Evolutionary conservation across 2,888 invertebrate species (phyloP).

Genomic region (Morinoia aosen): DNA sequence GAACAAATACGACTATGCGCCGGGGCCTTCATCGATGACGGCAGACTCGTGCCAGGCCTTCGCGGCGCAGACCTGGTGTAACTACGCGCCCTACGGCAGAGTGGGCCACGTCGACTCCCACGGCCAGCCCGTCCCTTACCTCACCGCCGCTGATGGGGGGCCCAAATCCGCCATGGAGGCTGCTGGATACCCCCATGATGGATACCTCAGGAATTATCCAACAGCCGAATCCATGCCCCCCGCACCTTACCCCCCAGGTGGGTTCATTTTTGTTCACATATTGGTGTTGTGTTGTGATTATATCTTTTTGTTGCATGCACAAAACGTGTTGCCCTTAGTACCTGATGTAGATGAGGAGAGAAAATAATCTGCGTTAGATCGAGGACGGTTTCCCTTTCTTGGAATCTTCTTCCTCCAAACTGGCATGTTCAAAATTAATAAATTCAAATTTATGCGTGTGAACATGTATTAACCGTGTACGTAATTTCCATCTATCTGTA

Average conservation of each 20-base stretch:
- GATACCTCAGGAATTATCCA: slow-evolving; percentile 82
- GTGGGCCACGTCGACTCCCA: slow-evolving; percentile 69
- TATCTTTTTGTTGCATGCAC: neutral
- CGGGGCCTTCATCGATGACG: slow-evolving; percentile 71
- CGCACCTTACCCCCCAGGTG: slow-evolving; percentile 84
- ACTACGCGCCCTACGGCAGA: slow-evolving; percentile 77
- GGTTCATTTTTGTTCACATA: slow-evolving; percentile 15
- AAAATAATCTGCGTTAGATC: neutral
- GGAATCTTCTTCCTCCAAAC: no score
- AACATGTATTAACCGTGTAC: no score
- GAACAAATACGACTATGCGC: slow-evolving; percentile 71
- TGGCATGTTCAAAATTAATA: no score
- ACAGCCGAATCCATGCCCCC: slow-evolving; percentile 81
- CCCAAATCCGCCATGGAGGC: slow-evolving; percentile 73
- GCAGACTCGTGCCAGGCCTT: slow-evolving; percentile 68
- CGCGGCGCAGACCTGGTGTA: slow-evolving; percentile 81
- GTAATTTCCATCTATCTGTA: no score
- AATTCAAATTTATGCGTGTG: no score
- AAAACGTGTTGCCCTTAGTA: neutral
- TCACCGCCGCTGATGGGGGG: slow-evolving; percentile 68
- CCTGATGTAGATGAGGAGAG: neutral
- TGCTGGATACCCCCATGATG: slow-evolving; percentile 80
- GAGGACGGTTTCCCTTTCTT: no score
- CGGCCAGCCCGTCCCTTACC: slow-evolving; percentile 68
- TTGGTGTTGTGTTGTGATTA: neutral